phyloP scores from a whole-genome alignment of 1,140 invertebrate genomes.

The Sarcophaga bullata region DNA sequence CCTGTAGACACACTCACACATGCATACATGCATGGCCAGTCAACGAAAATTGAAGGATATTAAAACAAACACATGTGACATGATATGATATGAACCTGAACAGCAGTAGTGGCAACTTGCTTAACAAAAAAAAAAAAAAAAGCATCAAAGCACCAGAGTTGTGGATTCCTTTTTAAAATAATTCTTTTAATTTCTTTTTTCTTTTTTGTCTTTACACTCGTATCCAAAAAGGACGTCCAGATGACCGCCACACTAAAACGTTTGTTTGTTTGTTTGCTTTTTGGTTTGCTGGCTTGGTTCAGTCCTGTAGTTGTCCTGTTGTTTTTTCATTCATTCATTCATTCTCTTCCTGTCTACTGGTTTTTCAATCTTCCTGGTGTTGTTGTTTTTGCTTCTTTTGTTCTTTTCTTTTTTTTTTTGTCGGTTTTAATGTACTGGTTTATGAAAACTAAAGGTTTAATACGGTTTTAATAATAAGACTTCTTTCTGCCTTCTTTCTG shows the following conservation, averaged over 20 bases:
- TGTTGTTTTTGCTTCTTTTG: not conserved
- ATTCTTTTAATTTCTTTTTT: not conserved
- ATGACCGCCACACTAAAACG: not conserved
- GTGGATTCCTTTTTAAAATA: not conserved
- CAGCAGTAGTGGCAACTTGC: not conserved
- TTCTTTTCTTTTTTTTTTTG: not conserved
- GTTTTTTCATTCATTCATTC: not conserved
- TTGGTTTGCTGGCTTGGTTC: not conserved
- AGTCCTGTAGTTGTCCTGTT: not conserved
- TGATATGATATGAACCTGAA: not conserved
- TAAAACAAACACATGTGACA: slow-evolving; percentile 22
- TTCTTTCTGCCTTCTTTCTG: not conserved
- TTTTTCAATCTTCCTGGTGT: not conserved
- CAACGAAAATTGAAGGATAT: not conserved
- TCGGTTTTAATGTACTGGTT: not conserved
- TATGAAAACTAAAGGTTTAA: slow-evolving; percentile 8
- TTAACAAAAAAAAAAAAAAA: no score
- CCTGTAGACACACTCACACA: not conserved
- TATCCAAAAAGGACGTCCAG: slow-evolving; percentile 1
- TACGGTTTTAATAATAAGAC: slow-evolving; percentile 5
- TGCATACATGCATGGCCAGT: not conserved
- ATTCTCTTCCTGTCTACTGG: not conserved
- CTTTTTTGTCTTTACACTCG: not conserved
- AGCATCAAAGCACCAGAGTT: not conserved
- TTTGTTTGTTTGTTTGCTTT: not conserved